Evolutionary conservation across 2,797 vertebrate genomes (phyloP).

Genomic region (Malacoraja senta): DNA sequence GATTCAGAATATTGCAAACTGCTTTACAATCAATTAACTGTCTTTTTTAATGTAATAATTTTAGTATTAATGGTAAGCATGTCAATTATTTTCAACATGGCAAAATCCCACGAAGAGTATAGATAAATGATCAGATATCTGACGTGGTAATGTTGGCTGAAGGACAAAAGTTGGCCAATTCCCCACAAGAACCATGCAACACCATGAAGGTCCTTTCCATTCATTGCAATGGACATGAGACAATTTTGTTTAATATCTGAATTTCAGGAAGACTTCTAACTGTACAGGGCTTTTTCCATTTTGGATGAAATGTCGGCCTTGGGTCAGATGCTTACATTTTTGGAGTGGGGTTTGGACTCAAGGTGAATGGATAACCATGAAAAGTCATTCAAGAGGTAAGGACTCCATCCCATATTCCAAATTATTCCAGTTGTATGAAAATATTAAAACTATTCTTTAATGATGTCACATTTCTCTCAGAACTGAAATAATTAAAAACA

Average conservation of each 20-base stretch:
- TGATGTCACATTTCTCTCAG: background rate
- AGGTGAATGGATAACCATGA: background rate
- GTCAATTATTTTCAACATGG: background rate
- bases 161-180: background rate
- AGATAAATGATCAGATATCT: background rate
- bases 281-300: background rate
- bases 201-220: background rate
- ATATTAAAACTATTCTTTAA: background rate
- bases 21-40: background rate
- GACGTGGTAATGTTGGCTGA: background rate
- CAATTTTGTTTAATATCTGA: background rate
- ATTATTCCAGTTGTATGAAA: background rate
- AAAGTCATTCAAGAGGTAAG: background rate
- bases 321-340: background rate
- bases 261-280: background rate
- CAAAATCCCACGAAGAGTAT: background rate
- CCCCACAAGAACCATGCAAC: background rate
- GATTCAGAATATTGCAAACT: background rate
- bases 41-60: background rate
- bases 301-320: background rate
- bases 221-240: background rate
- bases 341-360: background rate
- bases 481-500: background rate
- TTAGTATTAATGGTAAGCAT: background rate
- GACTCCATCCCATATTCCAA: background rate